Conservation (phyloP, 2,797 vertebrate genomes). For the Alauda arvensis region DNA sequence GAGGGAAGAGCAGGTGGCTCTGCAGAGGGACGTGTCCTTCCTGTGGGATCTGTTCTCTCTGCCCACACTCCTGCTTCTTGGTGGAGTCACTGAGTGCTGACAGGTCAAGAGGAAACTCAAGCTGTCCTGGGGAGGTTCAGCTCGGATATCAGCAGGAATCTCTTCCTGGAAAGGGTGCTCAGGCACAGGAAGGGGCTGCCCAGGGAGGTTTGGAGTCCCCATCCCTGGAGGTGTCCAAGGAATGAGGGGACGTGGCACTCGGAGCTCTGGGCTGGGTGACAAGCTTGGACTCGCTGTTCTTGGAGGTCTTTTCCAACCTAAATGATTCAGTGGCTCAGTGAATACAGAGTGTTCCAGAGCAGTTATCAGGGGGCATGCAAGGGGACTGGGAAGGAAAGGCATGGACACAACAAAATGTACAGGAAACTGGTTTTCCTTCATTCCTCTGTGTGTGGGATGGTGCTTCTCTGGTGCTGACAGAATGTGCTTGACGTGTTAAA, state of each 20-base stretch:
- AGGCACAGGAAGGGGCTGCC: neutral
- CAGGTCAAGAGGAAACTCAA: neutral
- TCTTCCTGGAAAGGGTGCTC: neutral
- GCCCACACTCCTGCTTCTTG: rapidly evolving
- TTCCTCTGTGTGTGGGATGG: neutral
- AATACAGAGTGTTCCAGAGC: neutral
- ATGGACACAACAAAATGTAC: neutral
- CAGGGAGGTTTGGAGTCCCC: neutral
- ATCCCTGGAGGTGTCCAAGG: neutral
- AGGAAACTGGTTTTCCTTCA: neutral
- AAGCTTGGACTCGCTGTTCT: neutral
- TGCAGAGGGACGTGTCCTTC: rapidly evolving
- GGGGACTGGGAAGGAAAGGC: neutral
- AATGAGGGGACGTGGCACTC: neutral
- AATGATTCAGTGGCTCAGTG: rapidly evolving
- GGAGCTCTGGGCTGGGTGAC: neutral
- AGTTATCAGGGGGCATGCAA: neutral
- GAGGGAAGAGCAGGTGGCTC: neutral
- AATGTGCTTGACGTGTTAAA: neutral
- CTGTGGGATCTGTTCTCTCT: neutral
- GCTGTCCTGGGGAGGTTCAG: neutral
- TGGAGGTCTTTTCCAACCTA: neutral
- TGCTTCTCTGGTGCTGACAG: neutral
- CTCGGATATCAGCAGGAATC: neutral
- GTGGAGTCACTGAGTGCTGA: neutral